Conservation (phyloP, 2,797 vertebrate genomes). For the Garrulus glandarius region DNA sequence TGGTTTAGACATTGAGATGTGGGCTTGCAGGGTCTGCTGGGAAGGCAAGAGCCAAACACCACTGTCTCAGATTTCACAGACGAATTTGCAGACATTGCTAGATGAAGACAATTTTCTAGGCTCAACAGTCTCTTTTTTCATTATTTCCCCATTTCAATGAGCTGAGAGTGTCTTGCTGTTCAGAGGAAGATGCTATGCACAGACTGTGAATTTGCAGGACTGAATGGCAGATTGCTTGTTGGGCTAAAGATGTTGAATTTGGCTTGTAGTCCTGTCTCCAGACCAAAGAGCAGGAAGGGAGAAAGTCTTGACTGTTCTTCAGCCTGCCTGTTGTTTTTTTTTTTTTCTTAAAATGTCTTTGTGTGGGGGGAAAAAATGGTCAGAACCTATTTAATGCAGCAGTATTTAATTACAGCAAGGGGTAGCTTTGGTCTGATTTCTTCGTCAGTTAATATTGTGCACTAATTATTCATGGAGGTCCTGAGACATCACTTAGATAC, state of each 20-base stretch:
- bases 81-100: neutral
- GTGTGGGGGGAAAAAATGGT: neutral
- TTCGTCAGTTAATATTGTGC: neutral
- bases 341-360: neutral
- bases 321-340: neutral
- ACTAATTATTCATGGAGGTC: constrained; percentile 38
- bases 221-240: neutral
- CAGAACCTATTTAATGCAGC: neutral
- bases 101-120: neutral
- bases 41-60: neutral
- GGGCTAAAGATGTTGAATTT: neutral
- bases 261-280: neutral
- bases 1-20: neutral
- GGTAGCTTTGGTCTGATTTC: neutral
- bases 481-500: neutral
- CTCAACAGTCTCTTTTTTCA: neutral
- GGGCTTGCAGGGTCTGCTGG: neutral
- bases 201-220: neutral
- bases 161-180: neutral
- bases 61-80: neutral
- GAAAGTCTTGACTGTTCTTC: neutral
- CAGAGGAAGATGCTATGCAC: neutral
- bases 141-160: neutral
- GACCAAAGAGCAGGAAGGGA: neutral
- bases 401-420: constrained; percentile 12